Percentiles rank a stretch among this genome's conserved stretches.
phyloP scores from a whole-genome alignment of 1,140 invertebrate species.

The Myzus persicae region DNA sequence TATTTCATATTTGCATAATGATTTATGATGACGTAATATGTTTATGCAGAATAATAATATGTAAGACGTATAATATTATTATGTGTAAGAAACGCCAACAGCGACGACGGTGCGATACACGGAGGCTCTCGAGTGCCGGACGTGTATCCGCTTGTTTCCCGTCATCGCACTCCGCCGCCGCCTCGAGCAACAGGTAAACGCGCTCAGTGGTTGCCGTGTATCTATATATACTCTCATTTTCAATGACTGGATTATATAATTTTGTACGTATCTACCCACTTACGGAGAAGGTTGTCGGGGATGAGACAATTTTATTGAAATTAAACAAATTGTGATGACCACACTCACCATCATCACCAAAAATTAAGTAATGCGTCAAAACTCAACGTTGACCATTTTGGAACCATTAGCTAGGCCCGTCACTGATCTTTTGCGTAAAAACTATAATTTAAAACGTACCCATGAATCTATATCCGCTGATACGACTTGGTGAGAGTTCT shows the following conservation, averaged over 20 bases:
- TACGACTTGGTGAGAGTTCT: not conserved
- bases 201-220: not conserved
- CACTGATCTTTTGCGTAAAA: not conserved
- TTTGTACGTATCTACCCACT: not conserved
- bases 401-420: no score
- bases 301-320: not conserved
- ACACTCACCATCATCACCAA: no score
- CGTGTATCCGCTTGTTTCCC: not conserved
- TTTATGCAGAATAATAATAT: not conserved
- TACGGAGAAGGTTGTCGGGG: not conserved
- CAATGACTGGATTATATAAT: not conserved
- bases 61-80: not conserved
- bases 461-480: not conserved
- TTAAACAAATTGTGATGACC: not conserved
- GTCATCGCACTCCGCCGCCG: not conserved
- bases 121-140: not conserved
- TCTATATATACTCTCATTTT: not conserved
- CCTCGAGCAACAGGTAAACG: not conserved
- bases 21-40: slow-evolving; percentile 7
- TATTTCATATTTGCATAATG: not conserved
- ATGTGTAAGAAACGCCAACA: not conserved
- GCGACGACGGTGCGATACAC: not conserved
- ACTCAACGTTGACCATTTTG: not conserved
- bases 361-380: not conserved
- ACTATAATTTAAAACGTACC: no score